A percentile compares a stretch with the other conserved stretches of the same genome.
Conservation (phyloP, 2,888 invertebrate genomes). For the Rambutsinella grinnellia region DNA sequence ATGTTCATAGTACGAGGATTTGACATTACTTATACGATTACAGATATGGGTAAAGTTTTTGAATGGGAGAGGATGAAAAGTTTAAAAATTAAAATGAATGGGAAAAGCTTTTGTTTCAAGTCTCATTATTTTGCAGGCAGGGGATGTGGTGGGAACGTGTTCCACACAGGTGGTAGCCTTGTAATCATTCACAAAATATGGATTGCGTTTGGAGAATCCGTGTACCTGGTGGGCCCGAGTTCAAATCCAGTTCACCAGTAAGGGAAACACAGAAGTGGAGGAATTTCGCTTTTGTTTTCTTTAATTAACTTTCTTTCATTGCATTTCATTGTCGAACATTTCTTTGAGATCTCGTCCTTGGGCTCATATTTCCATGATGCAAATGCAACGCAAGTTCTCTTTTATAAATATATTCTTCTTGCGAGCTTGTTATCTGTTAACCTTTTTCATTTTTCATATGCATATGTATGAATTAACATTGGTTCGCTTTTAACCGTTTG, state of each 20-base stretch:
- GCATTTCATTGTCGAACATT: conserved; percentile 79
- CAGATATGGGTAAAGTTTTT: conserved; percentile 71
- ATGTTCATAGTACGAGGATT: conserved; percentile 67
- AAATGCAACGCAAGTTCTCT: conserved; percentile 67
- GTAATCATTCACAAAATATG: conserved; percentile 73
- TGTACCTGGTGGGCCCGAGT: conserved; percentile 74
- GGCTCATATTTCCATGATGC: conserved; percentile 65
- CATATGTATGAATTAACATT: too few relatives aligned
- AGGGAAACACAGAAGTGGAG: conserved; percentile 33
- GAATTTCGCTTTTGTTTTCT: conserved; percentile 4
- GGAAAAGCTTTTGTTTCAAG: conserved; percentile 1
- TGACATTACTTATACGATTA: conserved; percentile 77
- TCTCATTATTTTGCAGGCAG: conserved; percentile 68
- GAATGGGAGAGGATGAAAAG: not conserved
- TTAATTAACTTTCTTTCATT: conserved; percentile 68
- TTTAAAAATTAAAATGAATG: too few relatives aligned
- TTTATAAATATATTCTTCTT: conserved; percentile 70
- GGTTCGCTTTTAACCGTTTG: too few relatives aligned
- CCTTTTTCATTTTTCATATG: too few relatives aligned
- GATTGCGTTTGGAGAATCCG: conserved; percentile 77
- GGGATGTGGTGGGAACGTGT: conserved; percentile 80
- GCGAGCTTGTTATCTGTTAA: conserved; percentile 68
- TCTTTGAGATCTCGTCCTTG: conserved; percentile 76
- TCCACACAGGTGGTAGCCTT: conserved; percentile 75
- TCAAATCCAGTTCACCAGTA: conserved; percentile 72